These are phyloP conservation scores for Characodon lateralis DNA, from an alignment of 2,797 vertebrate genomes.

Conservation along the genomic window DNA sequence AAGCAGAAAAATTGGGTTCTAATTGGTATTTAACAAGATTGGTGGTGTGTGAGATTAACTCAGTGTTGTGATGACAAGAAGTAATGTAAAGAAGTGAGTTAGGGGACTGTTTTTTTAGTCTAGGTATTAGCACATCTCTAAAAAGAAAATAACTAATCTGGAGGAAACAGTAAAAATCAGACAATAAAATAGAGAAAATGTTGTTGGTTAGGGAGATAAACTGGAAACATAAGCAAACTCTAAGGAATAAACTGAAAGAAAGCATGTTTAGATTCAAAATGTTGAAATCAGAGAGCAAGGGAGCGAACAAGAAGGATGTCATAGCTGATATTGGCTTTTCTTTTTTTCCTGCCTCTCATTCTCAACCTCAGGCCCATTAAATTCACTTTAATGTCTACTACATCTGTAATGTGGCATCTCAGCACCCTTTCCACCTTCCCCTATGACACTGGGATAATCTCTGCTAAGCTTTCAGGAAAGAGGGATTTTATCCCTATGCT, in stretches of 20 bases:
- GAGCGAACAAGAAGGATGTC: constrained; percentile 16
- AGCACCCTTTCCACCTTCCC: constrained; percentile 64
- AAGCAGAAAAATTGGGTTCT: constrained; percentile 4
- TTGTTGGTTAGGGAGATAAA: neutral
- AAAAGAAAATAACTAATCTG: neutral
- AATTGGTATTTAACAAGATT: constrained; percentile 5
- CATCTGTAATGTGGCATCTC: constrained; percentile 77
- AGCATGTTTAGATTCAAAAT: constrained; percentile 2
- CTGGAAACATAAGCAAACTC: neutral
- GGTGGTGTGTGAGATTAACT: constrained; percentile 28
- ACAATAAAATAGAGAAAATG: neutral
- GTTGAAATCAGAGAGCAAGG: constrained; percentile 2
- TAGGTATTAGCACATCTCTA: neutral
- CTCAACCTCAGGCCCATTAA: constrained; percentile 71
- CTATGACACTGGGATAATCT: constrained; percentile 72
- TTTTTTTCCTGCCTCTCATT: constrained; percentile 23
- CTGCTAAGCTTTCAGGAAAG: constrained; percentile 70
- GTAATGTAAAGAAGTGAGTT: constrained; percentile 5
- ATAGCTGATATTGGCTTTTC: constrained; percentile 22
- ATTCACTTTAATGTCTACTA: constrained; percentile 74
- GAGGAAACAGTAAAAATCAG: neutral
- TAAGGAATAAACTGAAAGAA: constrained; percentile 10
- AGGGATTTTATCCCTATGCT: constrained; percentile 65
- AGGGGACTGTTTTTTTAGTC: neutral
- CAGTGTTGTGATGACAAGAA: constrained; percentile 14